Percentiles rank a stretch among this genome's conserved stretches.
Conservation (phyloP, 1,140 invertebrate species). For the Araneus ventricosus region DNA sequence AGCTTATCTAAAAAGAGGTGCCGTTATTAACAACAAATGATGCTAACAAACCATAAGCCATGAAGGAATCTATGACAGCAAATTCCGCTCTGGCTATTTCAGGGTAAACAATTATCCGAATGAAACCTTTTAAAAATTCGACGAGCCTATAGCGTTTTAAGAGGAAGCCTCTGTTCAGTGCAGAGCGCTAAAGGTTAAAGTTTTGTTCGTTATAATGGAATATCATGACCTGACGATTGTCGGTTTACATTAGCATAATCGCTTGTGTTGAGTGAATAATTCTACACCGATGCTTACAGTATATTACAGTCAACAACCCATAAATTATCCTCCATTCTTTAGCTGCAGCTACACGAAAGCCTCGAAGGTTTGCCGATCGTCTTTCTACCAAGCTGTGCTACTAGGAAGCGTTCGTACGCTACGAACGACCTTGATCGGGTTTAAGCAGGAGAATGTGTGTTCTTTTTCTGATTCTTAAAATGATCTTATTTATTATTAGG, state of each 20-base stretch:
- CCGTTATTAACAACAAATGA: slow-evolving; percentile 66
- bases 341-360: slow-evolving; percentile 1
- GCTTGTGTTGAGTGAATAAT: slow-evolving; percentile 73
- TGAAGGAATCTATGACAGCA: slow-evolving; percentile 39
- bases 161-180: not conserved
- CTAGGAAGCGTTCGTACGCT: slow-evolving; percentile 56
- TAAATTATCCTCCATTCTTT: slow-evolving; percentile 64
- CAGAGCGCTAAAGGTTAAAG: slow-evolving; percentile 56
- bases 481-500: slow-evolving; percentile 59
- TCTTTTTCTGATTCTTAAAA: slow-evolving; percentile 57
- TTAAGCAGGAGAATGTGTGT: slow-evolving; percentile 32
- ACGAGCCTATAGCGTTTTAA: not conserved
- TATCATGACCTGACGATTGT: slow-evolving; percentile 65
- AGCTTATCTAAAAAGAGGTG: slow-evolving; percentile 38
- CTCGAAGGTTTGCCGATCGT: slow-evolving; percentile 53
- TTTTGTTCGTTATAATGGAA: slow-evolving; percentile 70
- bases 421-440: slow-evolving; percentile 69
- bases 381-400: slow-evolving; percentile 56
- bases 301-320: slow-evolving; percentile 74
- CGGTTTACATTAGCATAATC: slow-evolving; percentile 71
- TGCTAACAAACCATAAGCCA: slow-evolving; percentile 62
- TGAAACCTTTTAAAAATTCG: slow-evolving; percentile 22
- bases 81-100: slow-evolving; percentile 18
- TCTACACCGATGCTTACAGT: slow-evolving; percentile 73
- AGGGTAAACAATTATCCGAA: slow-evolving; percentile 17